phyloP scores from a whole-genome alignment of 2,888 invertebrate genomes.

The Orthonychiurus folsomi region DNA sequence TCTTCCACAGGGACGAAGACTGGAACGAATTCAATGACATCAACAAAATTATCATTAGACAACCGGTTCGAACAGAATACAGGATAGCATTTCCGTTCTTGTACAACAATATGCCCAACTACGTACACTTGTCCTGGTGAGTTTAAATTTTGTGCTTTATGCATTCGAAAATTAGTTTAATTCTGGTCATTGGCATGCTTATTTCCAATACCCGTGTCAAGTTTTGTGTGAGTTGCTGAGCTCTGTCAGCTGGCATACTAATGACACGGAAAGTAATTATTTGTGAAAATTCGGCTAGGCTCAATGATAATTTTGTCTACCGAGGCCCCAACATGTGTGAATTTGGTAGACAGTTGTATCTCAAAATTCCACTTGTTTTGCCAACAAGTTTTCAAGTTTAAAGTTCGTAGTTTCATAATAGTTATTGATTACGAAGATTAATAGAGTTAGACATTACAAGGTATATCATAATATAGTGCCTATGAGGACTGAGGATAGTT shows the following conservation, averaged over 20 bases:
- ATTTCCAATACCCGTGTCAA: conserved; percentile 17
- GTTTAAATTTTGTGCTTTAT: no score
- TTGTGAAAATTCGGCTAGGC: no score
- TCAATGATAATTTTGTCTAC: no score
- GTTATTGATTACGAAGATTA: no score
- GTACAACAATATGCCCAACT: conserved; percentile 97
- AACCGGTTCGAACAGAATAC: conserved; percentile 97
- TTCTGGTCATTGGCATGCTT: no score
- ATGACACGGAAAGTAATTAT: no score
- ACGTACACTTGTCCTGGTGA: conserved; percentile 96
- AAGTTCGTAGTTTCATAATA: no score
- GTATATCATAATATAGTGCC: no score
- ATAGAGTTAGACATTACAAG: conserved; percentile 12
- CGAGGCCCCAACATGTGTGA: no score
- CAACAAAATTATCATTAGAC: conserved; percentile 98
- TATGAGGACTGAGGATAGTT: neutral
- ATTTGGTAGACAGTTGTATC: no score
- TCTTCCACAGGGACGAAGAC: conserved; percentile 75
- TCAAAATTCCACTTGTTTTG: no score
- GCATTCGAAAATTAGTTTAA: conserved; percentile 9
- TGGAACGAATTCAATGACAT: conserved; percentile 99
- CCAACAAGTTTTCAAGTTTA: no score
- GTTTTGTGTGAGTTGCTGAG: conserved; percentile 20
- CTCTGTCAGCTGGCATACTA: conserved; percentile 14
- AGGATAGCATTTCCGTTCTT: conserved; percentile 98